phyloP scores from a whole-genome alignment of 2,797 vertebrate species.

The Coccyzus lansbergi region DNA sequence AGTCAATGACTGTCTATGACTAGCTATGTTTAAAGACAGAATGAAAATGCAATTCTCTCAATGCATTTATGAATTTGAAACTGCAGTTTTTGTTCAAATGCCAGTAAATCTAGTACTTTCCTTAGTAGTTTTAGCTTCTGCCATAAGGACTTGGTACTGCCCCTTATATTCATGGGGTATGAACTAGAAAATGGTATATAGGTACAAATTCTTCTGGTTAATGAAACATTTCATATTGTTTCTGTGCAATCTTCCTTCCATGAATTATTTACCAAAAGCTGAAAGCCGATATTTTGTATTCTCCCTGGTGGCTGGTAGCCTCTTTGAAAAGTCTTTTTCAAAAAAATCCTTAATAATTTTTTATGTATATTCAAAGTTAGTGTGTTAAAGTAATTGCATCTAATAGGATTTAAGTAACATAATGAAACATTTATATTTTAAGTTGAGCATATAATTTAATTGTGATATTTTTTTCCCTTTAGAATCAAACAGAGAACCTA shows the following conservation, averaged over 20 bases:
- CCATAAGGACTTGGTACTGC: neutral
- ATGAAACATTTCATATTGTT: neutral
- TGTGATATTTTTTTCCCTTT: conserved; percentile 2
- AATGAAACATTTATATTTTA: neutral
- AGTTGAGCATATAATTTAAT: neutral
- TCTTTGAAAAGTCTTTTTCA: neutral
- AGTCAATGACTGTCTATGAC: neutral
- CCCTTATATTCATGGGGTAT: neutral
- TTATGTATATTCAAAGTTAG: neutral
- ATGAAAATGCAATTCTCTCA: neutral
- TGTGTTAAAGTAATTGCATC: neutral
- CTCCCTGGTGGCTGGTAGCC: neutral
- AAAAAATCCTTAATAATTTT: neutral
- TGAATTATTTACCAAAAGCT: conserved; percentile 3
- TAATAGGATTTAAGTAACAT: neutral
- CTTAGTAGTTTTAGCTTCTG: neutral
- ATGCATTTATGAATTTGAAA: neutral
- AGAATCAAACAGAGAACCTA: neutral
- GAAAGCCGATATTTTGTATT: neutral
- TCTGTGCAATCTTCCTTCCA: neutral
- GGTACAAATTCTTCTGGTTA: neutral
- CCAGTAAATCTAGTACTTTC: neutral
- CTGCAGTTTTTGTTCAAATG: neutral
- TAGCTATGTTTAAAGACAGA: neutral
- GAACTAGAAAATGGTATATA: neutral